Evolutionary conservation across 92 coral and sea anemone genomes (phyloP), one percentile per base, ranked within the genome.

Genomic region (Porites lobata): DNA sequence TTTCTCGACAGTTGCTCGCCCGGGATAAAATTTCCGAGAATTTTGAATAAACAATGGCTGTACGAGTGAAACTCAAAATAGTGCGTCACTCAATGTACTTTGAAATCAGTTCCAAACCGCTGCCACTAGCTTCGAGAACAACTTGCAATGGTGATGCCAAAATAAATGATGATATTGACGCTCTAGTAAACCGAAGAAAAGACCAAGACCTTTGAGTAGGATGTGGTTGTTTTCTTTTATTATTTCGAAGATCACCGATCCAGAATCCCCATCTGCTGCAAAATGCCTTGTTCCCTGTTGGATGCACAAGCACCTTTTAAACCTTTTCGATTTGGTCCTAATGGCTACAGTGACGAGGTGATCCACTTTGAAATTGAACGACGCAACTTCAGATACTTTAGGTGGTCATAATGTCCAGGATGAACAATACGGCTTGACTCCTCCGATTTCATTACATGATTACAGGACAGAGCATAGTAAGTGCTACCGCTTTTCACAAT

Each of bases 391-490:
- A 22, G 14, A 57, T 11, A 76, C 17, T 20, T 26, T 0, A 29
- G 14, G 17, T 76, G 47, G 17, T 53, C 67, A 17, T 29, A 4
- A 21, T 13, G 18, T 70, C 79, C 79, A 61, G 84, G 72, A n/a
- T 79, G 80, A 57, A 76, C 32, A 12, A 76, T 26, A 22, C 9
- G 43, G 6, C 43, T 17, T 1, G 0, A 14, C 1, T 66, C 5
- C 20, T 53, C 10, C 9, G 21, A 6, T 11, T 66, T 65, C n/a
- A 86, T 53, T 54, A 86, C 90, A 66, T 86, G 85, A 58, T 86
- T 32, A 72, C 86, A 79, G 15, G 91, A 87, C 14, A 87, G 80
- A 19, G 68, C 17, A 72, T 79, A 87, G 17, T 29, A 19, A 2
- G 61, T 71, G 0, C 72, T 53, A 13, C 43, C 86, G 32, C 72